Evolutionary conservation across 1,140 invertebrate species (phyloP), one percentile per base, ranked within the genome.

Genomic region (Pseudomyrmex cubaensis): DNA sequence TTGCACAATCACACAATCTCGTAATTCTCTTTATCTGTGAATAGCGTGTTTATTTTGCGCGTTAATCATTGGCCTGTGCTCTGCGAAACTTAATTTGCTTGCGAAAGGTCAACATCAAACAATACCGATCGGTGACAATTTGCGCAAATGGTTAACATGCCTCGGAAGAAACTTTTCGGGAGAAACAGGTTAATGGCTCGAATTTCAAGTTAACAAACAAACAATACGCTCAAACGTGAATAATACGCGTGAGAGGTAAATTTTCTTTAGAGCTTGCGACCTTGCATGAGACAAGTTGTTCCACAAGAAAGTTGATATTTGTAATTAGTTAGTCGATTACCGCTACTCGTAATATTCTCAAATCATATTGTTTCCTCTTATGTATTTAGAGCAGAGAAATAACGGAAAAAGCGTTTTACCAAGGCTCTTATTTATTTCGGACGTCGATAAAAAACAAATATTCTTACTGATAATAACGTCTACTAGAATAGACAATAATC

Each of bases 351-450:
- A 82, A 75, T 20, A 13, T 66, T n/a, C 48, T 82, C 46, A 46
- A 78, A 61, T 80, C 25, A 25, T 70, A 48, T 85, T 72, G 74
- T 61, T 70, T 22, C 10, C 54, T 25, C 22, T 10, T 59, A 17
- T 80, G 52, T 35, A 73, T 73, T 70, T 82, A 89, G 83, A 90
- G 87, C 35, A 84, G 46, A 48, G 44, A 62, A 3, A 20, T 90
- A 0, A 84, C 83, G 2, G 69, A 85, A n/a, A 75, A 56, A 48
- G 75, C 72, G 10, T 80, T 85, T 17, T 20, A 82, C 25, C 2
- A 84, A 67, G 50, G 84, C 15, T 88, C 89, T 85, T 77, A 82
- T 62, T 2, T 13, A 0, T 50, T 62, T 17, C 35, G 67, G 2
- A 5, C 22, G 3, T 4, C 12, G 0, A 67, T 84, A n/a, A n/a